Conservation (phyloP, 2,797 vertebrate species). For the Coluber constrictor region DNA sequence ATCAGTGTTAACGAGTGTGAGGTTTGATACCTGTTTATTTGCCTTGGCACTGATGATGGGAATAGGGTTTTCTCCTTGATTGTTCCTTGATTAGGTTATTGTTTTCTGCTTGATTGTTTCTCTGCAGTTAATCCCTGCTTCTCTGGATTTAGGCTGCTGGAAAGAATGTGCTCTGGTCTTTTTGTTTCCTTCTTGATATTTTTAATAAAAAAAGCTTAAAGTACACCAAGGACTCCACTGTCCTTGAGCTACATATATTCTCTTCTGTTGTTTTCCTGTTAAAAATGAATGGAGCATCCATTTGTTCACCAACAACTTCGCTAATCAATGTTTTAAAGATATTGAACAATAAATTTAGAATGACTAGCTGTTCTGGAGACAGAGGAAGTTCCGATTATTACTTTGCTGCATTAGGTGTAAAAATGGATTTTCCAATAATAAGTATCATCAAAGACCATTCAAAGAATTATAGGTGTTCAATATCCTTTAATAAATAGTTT, state of each 20-base stretch:
- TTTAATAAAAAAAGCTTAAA: neutral
- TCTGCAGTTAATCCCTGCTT: neutral
- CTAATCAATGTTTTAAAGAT: neutral
- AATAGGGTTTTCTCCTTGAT: neutral
- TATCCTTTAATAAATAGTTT: neutral
- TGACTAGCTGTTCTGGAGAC: neutral
- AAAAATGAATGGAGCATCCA: neutral
- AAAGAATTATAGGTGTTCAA: neutral
- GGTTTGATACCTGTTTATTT: neutral
- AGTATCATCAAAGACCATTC: neutral
- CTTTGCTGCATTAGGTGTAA: neutral
- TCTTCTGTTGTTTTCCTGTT: neutral
- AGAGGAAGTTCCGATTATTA: neutral
- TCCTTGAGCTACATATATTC: neutral
- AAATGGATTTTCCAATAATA: neutral
- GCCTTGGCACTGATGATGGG: neutral
- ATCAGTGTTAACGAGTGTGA: neutral
- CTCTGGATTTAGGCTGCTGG: neutral
- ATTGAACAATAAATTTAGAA: neutral
- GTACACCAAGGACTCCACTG: neutral
- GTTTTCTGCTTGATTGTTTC: neutral
- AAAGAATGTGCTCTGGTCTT: neutral
- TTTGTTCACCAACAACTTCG: neutral
- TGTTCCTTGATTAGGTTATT: neutral
- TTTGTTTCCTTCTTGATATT: neutral